Conservation (phyloP, 1,140 invertebrate genomes). For the Drosophila guanche region DNA sequence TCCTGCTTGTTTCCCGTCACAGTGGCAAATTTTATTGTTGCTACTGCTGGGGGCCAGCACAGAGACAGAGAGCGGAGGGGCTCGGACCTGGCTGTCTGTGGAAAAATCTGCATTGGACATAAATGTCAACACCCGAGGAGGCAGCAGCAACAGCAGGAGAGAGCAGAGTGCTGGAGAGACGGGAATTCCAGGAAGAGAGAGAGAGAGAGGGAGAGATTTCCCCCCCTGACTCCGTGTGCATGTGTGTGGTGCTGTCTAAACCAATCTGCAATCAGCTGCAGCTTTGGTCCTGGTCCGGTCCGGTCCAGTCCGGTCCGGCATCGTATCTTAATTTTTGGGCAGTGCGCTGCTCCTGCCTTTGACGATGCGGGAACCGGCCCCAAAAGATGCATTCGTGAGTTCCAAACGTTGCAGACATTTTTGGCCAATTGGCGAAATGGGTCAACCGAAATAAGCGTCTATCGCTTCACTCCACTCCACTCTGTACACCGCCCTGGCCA, state of each 20-base stretch:
- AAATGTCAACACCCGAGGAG: conserved; percentile 76
- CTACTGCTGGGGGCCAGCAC: conserved; percentile 26
- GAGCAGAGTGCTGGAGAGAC: not conserved
- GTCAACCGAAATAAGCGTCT: conserved; percentile 73
- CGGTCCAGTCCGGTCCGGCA: conserved; percentile 25
- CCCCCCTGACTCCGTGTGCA: not conserved
- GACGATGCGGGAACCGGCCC: conserved; percentile 22
- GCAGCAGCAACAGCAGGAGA: conserved; percentile 10
- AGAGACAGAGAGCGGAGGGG: not conserved
- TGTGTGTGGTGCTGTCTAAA: conserved; percentile 56
- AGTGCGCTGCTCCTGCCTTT: not conserved
- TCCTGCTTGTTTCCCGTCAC: conserved; percentile 46
- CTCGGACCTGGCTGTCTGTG: conserved; percentile 37
- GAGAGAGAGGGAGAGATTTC: conserved; percentile 36
- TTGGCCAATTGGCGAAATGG: conserved; percentile 75
- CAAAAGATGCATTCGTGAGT: conserved; percentile 49
- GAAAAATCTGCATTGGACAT: conserved; percentile 81
- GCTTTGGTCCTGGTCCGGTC: conserved; percentile 40
- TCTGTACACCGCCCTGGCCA: not conserved
- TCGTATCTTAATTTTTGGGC: conserved; percentile 73
- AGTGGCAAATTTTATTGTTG: conserved; percentile 72
- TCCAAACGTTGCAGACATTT: conserved; percentile 63
- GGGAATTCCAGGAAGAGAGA: conserved; percentile 8
- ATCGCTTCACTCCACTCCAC: conserved; percentile 9
- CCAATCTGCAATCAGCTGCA: conserved; percentile 77